Evolutionary conservation across 2,797 vertebrate species (phyloP).

Genomic region (Glossophaga mutica): DNA sequence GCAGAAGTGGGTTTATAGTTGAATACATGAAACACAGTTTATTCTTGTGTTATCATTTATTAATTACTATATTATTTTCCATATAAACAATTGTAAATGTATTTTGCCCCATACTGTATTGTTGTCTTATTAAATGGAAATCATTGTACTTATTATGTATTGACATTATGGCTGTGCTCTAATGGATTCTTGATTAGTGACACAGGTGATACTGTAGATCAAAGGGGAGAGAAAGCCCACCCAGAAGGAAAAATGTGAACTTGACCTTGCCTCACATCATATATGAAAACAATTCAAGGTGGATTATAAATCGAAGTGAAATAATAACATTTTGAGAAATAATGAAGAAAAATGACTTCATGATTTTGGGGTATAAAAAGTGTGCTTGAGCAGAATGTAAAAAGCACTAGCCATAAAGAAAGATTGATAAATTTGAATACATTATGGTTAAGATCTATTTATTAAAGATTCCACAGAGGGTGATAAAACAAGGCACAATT

Average conservation of each 20-base stretch:
- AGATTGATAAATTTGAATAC: background rate
- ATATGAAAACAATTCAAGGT: background rate
- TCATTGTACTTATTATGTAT: background rate
- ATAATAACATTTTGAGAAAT: background rate
- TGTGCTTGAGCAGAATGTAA: background rate
- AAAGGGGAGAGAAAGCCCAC: background rate
- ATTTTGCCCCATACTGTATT: background rate
- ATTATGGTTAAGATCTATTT: background rate
- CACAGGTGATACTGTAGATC: background rate
- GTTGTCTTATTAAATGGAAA: background rate
- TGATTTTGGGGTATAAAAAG: background rate
- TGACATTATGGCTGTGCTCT: background rate
- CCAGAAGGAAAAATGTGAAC: background rate
- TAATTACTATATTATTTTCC: background rate
- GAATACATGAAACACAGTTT: background rate
- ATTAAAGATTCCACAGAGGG: background rate
- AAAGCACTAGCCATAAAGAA: background rate
- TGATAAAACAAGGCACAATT: background rate
- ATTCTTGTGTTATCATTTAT: background rate
- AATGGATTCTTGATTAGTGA: background rate
- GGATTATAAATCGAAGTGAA: background rate
- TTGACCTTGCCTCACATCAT: background rate
- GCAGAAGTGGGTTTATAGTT: background rate
- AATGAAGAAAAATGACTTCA: background rate
- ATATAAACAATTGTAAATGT: background rate